Percentiles rank a stretch among this genome's conserved stretches.
Evolutionary conservation across 2,113 vertebrate species (phyloP).

Genomic region (Bettongia penicillata): DNA sequence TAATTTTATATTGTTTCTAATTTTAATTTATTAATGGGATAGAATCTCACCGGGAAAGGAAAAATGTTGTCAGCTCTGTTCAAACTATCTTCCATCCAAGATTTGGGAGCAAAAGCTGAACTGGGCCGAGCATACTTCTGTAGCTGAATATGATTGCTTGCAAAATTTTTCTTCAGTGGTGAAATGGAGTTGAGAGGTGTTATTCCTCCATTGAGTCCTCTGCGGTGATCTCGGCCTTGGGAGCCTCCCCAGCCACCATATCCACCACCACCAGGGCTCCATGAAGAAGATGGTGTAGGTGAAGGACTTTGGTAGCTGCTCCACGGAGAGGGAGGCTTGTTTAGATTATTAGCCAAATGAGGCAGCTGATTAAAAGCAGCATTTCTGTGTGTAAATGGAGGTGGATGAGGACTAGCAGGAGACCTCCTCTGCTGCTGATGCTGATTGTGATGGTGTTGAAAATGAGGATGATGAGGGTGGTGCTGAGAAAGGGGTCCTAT

Average conservation of each 20-base stretch:
- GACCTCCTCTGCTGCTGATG: constrained; percentile 97
- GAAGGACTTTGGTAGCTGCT: constrained; percentile 98
- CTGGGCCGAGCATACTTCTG: constrained; percentile 97
- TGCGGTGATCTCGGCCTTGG: constrained; percentile 95
- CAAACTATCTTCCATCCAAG: constrained; percentile 97
- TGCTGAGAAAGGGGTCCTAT: constrained; percentile 97
- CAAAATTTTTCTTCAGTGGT: constrained; percentile 98
- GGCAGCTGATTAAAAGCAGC: constrained; percentile 97
- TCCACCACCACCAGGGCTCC: constrained; percentile 95
- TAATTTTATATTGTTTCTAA: constrained; percentile 33
- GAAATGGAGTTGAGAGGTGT: constrained; percentile 97
- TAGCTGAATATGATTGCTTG: constrained; percentile 95
- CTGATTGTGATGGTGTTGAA: constrained; percentile 97
- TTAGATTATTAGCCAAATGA: constrained; percentile 95
- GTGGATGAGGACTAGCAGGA: constrained; percentile 96
- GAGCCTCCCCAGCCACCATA: constrained; percentile 97
- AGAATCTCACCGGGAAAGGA: constrained; percentile 94
- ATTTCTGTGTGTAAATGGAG: constrained; percentile 95
- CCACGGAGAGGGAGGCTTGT: constrained; percentile 97
- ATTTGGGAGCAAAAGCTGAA: constrained; percentile 96
- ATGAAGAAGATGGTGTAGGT: constrained; percentile 95
- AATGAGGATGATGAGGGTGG: constrained; percentile 96
- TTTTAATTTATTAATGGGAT: constrained; percentile 50
- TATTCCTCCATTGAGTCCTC: constrained; percentile 95
- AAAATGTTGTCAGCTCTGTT: constrained; percentile 96